Evolutionary conservation across 2,888 invertebrate genomes (phyloP).

Genomic region (Boloria euphrosyne): DNA sequence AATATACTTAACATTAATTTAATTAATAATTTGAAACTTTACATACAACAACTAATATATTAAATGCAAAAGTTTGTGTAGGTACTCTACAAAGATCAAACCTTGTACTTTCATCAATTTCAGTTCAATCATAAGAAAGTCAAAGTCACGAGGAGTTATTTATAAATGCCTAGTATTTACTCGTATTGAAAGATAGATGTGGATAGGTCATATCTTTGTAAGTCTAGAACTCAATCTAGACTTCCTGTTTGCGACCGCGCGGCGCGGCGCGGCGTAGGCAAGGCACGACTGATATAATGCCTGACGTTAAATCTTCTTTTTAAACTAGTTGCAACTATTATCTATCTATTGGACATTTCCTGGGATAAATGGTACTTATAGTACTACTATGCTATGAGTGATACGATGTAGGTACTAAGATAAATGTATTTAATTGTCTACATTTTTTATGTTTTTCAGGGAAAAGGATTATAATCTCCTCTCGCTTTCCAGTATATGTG

Average conservation of each 20-base stretch:
- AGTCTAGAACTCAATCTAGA: conserved; percentile 33
- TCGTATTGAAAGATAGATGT: background rate
- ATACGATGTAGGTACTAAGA: background rate
- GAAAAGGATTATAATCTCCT: too few species aligned
- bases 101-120: background rate
- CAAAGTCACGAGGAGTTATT: background rate
- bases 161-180: too few species aligned
- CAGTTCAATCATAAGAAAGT: background rate
- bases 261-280: conserved; percentile 38
- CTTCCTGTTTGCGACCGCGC: conserved; percentile 39
- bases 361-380: background rate
- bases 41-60: too few species aligned
- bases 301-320: conserved; percentile 7
- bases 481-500: too few species aligned
- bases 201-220: conserved; percentile 13
- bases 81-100: too few species aligned
- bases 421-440: too few species aligned
- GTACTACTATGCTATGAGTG: too few species aligned
- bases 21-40: too few species aligned
- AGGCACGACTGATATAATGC: conserved; percentile 24
- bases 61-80: too few species aligned
- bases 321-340: conserved; percentile 5
- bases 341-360: background rate
- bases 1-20: too few species aligned
- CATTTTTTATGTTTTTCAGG: too few species aligned